These are phyloP conservation scores for Eupithecia centaureata DNA, from an alignment of 2,888 invertebrate species.

Conservation along the genomic window DNA sequence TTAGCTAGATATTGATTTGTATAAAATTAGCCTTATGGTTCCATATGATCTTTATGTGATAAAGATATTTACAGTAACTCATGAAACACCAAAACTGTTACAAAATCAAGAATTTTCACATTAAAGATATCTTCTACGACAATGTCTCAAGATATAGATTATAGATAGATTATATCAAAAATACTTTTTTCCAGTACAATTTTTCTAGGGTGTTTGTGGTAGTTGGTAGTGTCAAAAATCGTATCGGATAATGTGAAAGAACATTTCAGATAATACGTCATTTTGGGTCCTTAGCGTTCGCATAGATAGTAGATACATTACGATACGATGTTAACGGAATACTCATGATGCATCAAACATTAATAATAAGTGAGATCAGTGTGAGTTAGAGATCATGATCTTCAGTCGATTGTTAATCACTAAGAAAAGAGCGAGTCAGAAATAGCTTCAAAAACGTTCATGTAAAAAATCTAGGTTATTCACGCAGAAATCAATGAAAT, in stretches of 20 bases:
- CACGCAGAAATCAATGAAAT: not conserved
- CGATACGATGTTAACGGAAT: constrained; percentile 29
- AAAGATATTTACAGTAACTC: constrained; percentile 8
- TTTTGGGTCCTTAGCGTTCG: not conserved
- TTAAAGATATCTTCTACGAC: not conserved
- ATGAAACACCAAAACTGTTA: not conserved
- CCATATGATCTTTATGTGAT: constrained; percentile 10
- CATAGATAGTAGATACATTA: constrained; percentile 24
- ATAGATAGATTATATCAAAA: not conserved
- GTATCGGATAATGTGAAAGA: constrained; percentile 6
- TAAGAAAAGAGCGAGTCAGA: constrained; percentile 33
- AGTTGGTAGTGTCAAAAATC: not conserved
- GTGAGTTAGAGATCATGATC: constrained; percentile 73
- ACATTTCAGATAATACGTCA: not conserved
- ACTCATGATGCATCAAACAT: constrained; percentile 47
- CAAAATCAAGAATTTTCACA: not conserved
- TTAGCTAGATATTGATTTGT: constrained; percentile 16
- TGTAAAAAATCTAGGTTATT: constrained; percentile 12
- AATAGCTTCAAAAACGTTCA: constrained; percentile 31
- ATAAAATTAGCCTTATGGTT: constrained; percentile 11
- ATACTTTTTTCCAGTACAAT: not conserved
- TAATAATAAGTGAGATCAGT: constrained; percentile 76
- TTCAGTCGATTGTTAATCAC: constrained; percentile 63
- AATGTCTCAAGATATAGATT: not conserved
- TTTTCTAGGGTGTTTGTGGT: not conserved